A percentile compares a stretch with the other conserved stretches of the same genome.
These are phyloP conservation scores for Actinemys pallida DNA, from an alignment of 2,113 vertebrate genomes.

Conservation along the genomic window DNA sequence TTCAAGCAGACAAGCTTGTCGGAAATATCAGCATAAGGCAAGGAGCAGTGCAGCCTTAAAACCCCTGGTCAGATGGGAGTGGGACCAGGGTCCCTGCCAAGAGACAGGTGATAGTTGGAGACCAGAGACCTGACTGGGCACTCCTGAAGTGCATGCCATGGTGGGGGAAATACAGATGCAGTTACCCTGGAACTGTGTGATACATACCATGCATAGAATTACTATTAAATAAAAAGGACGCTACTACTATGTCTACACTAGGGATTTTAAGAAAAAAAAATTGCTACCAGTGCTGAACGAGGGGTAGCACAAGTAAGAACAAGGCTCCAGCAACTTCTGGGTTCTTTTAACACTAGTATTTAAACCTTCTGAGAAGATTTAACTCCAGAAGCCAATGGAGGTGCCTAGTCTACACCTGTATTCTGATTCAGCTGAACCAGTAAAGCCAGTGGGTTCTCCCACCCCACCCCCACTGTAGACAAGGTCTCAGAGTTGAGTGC, in stretches of 20 bases:
- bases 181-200: background rate
- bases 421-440: background rate
- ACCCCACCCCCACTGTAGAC: fast-evolving
- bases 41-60: too few species aligned
- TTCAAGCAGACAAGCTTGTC: too few species aligned
- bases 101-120: too few species aligned
- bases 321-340: background rate
- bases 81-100: too few species aligned
- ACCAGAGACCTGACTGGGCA: too few species aligned
- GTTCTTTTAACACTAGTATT: background rate
- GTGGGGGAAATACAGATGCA: too few species aligned
- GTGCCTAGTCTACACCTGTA: background rate
- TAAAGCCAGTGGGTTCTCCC: background rate
- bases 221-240: background rate
- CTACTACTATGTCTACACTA: background rate
- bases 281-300: background rate
- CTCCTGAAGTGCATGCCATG: too few species aligned
- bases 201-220: background rate
- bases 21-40: too few species aligned
- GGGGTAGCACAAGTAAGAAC: background rate
- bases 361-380: background rate
- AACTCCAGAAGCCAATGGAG: background rate
- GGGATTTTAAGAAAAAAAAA: background rate
- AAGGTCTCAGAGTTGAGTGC: fast-evolving
- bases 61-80: too few species aligned